Conservation (phyloP, 2,113 vertebrate genomes). For the Aptenodytes patagonicus region DNA sequence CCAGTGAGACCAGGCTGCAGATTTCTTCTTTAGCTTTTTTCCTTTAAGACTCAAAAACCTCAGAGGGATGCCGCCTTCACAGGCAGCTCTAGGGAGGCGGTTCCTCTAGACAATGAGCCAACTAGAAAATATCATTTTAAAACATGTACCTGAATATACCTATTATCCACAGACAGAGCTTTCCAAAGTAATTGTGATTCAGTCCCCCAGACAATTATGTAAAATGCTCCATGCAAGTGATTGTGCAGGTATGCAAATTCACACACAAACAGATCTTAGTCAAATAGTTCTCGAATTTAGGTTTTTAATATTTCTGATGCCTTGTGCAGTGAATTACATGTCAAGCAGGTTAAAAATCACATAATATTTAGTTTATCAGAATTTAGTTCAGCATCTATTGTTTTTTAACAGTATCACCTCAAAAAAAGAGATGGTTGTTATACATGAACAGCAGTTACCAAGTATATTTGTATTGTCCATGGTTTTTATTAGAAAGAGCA, state of each 20-base stretch:
- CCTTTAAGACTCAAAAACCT: conserved; percentile 24
- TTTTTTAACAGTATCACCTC: not conserved
- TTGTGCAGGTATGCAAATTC: not conserved
- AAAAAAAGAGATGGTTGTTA: not conserved
- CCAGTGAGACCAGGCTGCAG: conserved; percentile 64
- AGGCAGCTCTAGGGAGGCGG: not conserved
- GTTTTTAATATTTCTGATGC: not conserved
- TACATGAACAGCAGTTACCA: not conserved
- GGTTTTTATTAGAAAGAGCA: not conserved
- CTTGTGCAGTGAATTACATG: not conserved
- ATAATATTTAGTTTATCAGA: not conserved
- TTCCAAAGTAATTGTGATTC: not conserved
- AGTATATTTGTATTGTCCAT: not conserved
- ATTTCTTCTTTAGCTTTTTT: conserved; percentile 40
- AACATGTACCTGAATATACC: conserved; percentile 12
- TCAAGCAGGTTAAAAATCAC: not conserved
- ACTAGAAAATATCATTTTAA: conserved; percentile 25
- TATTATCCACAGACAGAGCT: conserved; percentile 4
- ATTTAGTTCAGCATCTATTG: not conserved
- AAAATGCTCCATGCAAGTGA: not conserved
- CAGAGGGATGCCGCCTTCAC: not conserved
- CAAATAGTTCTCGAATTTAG: not conserved
- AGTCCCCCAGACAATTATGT: not conserved
- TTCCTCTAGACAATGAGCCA: not conserved
- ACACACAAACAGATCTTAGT: not conserved